Conservation (phyloP, 2,888 invertebrate genomes). For the Polia nebulosa region DNA sequence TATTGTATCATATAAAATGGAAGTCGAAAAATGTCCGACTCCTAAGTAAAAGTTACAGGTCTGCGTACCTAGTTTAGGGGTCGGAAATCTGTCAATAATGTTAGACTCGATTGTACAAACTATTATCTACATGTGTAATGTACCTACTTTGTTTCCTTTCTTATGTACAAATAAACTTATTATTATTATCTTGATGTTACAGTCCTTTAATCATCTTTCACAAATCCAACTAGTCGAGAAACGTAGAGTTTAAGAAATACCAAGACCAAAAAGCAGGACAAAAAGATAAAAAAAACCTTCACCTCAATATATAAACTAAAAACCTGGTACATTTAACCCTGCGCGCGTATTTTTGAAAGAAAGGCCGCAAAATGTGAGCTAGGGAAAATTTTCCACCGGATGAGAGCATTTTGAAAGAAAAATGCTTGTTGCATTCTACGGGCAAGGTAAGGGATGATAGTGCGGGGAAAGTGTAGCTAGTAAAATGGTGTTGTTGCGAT, state of each 20-base stretch:
- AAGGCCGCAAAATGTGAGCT: slow-evolving; percentile 65
- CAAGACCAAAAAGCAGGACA: slow-evolving; percentile 5
- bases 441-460: slow-evolving; percentile 56
- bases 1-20: too few relatives aligned
- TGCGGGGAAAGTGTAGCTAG: slow-evolving; percentile 36
- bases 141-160: too few relatives aligned
- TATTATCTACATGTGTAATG: too few relatives aligned
- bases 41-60: too few relatives aligned
- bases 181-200: background rate
- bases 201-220: background rate
- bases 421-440: slow-evolving; percentile 71
- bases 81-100: too few relatives aligned
- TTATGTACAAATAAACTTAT: too few relatives aligned
- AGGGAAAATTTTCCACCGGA: slow-evolving; percentile 66
- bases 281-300: slow-evolving; percentile 16
- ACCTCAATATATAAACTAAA: slow-evolving; percentile 41
- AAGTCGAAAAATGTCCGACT: too few relatives aligned
- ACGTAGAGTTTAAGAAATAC: background rate
- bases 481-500: slow-evolving; percentile 36
- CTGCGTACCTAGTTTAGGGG: too few relatives aligned
- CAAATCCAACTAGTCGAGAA: background rate
- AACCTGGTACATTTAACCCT: slow-evolving; percentile 54
- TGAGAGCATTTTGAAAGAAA: slow-evolving; percentile 71
- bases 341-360: slow-evolving; percentile 63
- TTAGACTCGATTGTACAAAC: too few relatives aligned